phyloP scores from a whole-genome alignment of 2,888 invertebrate species.

The Zaprionus bogoriensis region DNA sequence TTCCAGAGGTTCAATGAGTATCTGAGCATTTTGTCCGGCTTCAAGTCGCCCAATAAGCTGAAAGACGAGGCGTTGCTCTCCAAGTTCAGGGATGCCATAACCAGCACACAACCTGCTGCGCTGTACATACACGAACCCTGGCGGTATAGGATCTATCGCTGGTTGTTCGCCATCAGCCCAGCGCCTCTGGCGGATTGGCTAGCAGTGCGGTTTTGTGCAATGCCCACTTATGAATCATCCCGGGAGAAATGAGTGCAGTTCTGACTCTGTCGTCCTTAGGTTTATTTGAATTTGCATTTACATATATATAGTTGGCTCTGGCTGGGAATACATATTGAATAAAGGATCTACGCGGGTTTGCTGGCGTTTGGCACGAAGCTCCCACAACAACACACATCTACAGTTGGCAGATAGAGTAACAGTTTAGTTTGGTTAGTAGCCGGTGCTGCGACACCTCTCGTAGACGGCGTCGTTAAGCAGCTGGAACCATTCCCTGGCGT shows the following conservation, averaged over 20 bases:
- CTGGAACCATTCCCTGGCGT: slow-evolving; percentile 82
- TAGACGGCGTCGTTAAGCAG: slow-evolving; percentile 81
- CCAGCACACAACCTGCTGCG: slow-evolving; percentile 85
- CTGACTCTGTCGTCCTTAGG: too few relatives aligned
- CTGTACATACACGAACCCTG: slow-evolving; percentile 88
- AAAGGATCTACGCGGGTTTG: slow-evolving; percentile 13
- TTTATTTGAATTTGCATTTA: slow-evolving; percentile 26
- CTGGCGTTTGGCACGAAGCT: slow-evolving; percentile 43
- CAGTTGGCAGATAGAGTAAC: background rate
- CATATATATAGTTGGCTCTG: too few relatives aligned
- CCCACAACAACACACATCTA: too few relatives aligned
- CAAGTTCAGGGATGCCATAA: slow-evolving; percentile 86
- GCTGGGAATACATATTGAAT: slow-evolving; percentile 31
- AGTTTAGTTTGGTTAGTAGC: slow-evolving; percentile 42
- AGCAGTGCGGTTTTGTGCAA: slow-evolving; percentile 86
- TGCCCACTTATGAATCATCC: slow-evolving; percentile 84
- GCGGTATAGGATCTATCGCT: slow-evolving; percentile 87
- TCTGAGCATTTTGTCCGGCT: slow-evolving; percentile 83
- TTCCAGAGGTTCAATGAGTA: slow-evolving; percentile 87
- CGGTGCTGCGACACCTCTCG: slow-evolving; percentile 75
- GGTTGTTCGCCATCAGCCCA: slow-evolving; percentile 86
- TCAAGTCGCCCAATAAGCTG: slow-evolving; percentile 84
- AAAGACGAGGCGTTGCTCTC: slow-evolving; percentile 84
- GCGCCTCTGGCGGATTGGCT: slow-evolving; percentile 85
- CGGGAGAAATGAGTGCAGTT: background rate